A percentile compares a stretch with the other conserved stretches of the same genome.
Evolutionary conservation across 2,888 invertebrate species (phyloP).

Genomic region (Ophion costatus): DNA sequence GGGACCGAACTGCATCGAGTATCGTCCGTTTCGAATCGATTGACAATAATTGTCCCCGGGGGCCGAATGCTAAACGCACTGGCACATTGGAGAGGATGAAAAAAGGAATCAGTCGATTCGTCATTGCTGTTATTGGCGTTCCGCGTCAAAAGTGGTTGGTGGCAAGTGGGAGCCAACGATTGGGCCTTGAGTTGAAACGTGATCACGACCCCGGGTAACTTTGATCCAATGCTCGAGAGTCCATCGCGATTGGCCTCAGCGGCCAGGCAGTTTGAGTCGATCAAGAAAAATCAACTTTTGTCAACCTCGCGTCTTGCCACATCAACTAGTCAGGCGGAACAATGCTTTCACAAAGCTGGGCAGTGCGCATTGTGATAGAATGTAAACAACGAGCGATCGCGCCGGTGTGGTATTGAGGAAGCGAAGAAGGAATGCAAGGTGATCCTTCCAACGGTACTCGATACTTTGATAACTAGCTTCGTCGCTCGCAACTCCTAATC

Average conservation of each 20-base stretch:
- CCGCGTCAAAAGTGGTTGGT: not conserved
- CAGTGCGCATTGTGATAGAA: no score
- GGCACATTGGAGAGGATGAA: not conserved
- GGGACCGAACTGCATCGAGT: slow-evolving; percentile 21
- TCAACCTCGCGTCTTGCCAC: not conserved
- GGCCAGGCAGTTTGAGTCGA: no score
- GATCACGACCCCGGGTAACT: no score
- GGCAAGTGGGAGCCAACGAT: not conserved
- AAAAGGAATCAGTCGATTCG: not conserved
- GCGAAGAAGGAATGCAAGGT: no score
- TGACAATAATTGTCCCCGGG: slow-evolving; percentile 36
- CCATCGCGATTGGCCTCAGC: no score
- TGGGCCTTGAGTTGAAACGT: not conserved
- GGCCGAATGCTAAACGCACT: slow-evolving; percentile 5
- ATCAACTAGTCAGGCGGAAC: not conserved
- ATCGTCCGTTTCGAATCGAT: slow-evolving; percentile 32
- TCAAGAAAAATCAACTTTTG: not conserved
- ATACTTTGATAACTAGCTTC: no score
- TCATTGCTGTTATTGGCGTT: not conserved
- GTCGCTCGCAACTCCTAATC: no score
- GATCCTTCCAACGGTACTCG: no score
- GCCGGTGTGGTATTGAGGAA: no score
- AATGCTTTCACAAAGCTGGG: no score
- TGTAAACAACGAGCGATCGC: no score
- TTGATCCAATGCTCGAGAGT: no score